phyloP scores from a whole-genome alignment of 1,140 invertebrate species.

The Heterodera schachtii region DNA sequence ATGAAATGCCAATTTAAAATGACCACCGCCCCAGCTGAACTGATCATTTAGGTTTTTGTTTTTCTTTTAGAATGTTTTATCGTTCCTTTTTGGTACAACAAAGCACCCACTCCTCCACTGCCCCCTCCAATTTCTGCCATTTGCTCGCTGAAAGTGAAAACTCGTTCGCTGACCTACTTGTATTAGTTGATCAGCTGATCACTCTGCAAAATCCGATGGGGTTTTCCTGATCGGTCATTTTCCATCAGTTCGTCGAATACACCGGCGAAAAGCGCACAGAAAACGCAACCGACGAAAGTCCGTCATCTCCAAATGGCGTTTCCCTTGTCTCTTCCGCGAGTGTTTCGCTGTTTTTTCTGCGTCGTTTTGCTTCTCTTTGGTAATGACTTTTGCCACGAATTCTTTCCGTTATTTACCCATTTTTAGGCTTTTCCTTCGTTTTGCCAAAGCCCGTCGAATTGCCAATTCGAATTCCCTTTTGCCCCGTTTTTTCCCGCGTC shows the following conservation, averaged over 20 bases:
- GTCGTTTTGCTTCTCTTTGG: not conserved
- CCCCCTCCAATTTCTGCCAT: too few species aligned
- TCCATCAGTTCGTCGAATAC: not conserved
- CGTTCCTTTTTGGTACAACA: too few species aligned
- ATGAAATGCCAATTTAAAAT: too few species aligned
- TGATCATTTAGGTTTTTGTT: too few species aligned
- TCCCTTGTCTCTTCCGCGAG: not conserved
- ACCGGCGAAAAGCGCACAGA: not conserved
- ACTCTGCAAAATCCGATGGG: not conserved
- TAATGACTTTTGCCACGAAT: not conserved
- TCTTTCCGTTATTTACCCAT: not conserved
- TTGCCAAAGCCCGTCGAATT: constrained; percentile 26
- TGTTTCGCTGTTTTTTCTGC: not conserved
- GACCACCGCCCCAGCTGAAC: too few species aligned
- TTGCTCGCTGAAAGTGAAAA: not conserved
- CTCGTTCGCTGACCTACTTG: not conserved
- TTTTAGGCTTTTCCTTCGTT: not conserved
- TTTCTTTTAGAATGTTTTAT: too few species aligned
- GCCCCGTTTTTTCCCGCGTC: constrained; percentile 39
- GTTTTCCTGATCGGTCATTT: not conserved
- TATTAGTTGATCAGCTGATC: not conserved
- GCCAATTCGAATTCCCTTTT: constrained; percentile 29
- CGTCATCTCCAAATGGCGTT: not conserved
- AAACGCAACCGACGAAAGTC: not conserved
- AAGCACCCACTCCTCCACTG: too few species aligned